A percentile compares a stretch with the other conserved stretches of the same genome.
These are phyloP conservation scores for Anastatus disparis DNA, from an alignment of 1,140 invertebrate species.

Conservation along the genomic window DNA sequence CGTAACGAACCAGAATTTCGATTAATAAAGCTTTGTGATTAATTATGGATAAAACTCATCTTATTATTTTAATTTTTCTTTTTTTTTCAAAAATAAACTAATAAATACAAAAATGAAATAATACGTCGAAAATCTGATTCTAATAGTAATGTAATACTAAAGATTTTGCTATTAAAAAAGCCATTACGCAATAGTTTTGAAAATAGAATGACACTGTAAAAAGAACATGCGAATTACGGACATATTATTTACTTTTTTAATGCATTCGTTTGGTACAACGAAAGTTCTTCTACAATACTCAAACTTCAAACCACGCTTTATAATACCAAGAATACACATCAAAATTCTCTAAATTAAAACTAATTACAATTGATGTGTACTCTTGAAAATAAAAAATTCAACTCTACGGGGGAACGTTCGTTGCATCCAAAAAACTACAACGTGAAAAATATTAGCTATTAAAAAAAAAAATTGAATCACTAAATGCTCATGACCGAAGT, in stretches of 20 bases:
- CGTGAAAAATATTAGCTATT: conserved; percentile 11
- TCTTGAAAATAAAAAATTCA: neutral
- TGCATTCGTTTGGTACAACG: conserved; percentile 35
- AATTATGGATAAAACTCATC: too few species aligned
- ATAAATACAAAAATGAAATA: neutral
- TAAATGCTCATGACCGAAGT: conserved; percentile 20
- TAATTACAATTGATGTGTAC: neutral
- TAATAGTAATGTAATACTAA: conserved; percentile 3
- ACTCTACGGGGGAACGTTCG: conserved; percentile 17
- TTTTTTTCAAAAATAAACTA: too few species aligned
- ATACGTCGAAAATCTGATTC: conserved; percentile 21
- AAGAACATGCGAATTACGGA: conserved; percentile 65
- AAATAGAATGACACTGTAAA: conserved; percentile 46
- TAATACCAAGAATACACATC: neutral
- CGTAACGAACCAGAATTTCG: conserved; percentile 6
- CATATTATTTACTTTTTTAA: conserved; percentile 41
- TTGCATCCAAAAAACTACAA: conserved; percentile 36
- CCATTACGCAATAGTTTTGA: conserved; percentile 50
- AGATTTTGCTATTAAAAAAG: conserved; percentile 44
- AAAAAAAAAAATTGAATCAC: conserved; percentile 15
- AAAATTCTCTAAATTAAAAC: too few species aligned
- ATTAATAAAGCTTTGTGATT: too few species aligned
- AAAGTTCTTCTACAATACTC: conserved; percentile 1
- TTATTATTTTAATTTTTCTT: too few species aligned
- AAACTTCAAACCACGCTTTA: neutral